phyloP scores from a whole-genome alignment of 2,113 vertebrate genomes.

The Myotis brandtii region DNA sequence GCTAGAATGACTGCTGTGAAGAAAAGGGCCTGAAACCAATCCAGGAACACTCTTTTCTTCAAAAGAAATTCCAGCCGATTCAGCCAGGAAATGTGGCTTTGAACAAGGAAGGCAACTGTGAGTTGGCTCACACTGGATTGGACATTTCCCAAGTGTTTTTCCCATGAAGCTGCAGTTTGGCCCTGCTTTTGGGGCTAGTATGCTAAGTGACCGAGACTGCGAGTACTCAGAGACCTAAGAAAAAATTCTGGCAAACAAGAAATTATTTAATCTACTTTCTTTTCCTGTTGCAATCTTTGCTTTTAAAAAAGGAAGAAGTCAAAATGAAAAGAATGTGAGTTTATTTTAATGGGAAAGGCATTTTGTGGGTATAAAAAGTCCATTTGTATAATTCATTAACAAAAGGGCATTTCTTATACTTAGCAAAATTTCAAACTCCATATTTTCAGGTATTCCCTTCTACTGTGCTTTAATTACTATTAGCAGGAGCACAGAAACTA shows the following conservation, averaged over 20 bases:
- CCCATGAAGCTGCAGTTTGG: slow-evolving; percentile 67
- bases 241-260: slow-evolving; percentile 63
- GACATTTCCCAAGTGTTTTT: slow-evolving; percentile 69
- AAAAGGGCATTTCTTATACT: slow-evolving; percentile 32
- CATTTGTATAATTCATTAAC: slow-evolving; percentile 40
- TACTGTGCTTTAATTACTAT: slow-evolving; percentile 49
- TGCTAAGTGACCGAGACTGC: neutral
- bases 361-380: slow-evolving; percentile 41
- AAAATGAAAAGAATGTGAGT: slow-evolving; percentile 63
- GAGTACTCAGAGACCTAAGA: slow-evolving; percentile 18
- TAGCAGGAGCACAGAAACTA: neutral
- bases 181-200: neutral
- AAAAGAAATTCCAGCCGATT: slow-evolving; percentile 68
- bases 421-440: slow-evolving; percentile 49
- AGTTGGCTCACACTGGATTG: slow-evolving; percentile 60
- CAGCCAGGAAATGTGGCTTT: slow-evolving; percentile 74
- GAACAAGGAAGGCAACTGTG: slow-evolving; percentile 68
- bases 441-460: slow-evolving; percentile 14
- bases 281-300: slow-evolving; percentile 63
- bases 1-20: slow-evolving; percentile 41
- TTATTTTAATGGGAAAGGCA: slow-evolving; percentile 70
- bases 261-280: slow-evolving; percentile 77
- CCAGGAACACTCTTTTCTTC: slow-evolving; percentile 69
- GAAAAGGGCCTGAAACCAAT: slow-evolving; percentile 66
- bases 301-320: neutral